A percentile compares a stretch with the other conserved stretches of the same genome.
Evolutionary conservation across 2,797 vertebrate species (phyloP).

Genomic region (Spinus olivaceus): DNA sequence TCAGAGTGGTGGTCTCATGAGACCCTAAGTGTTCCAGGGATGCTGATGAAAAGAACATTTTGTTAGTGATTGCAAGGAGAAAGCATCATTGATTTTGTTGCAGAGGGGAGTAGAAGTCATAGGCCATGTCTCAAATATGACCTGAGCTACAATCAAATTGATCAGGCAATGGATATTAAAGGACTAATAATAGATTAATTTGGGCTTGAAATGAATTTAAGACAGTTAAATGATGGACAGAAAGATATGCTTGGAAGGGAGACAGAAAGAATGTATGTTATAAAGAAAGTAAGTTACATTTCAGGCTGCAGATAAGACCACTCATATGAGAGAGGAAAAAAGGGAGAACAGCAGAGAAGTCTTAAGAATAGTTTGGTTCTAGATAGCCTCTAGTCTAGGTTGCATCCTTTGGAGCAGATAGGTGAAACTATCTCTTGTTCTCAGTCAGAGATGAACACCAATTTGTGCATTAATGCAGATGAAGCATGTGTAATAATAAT

Average conservation of each 20-base stretch:
- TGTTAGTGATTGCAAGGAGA: background rate
- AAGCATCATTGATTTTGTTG: background rate
- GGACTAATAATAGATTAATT: background rate
- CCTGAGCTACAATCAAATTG: background rate
- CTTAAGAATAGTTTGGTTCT: background rate
- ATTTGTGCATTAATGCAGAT: background rate
- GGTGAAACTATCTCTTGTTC: background rate
- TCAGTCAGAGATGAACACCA: background rate
- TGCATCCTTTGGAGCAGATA: background rate
- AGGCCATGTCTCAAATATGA: background rate
- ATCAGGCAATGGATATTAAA: background rate
- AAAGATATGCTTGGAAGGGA: background rate
- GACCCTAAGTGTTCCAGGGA: background rate
- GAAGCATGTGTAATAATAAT: background rate
- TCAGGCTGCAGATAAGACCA: background rate
- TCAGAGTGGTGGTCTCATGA: background rate
- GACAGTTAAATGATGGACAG: background rate
- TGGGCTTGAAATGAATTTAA: background rate
- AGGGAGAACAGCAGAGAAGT: background rate
- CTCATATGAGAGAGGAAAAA: background rate
- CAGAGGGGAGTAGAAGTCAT: background rate
- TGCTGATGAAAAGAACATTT: background rate
- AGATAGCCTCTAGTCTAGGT: background rate
- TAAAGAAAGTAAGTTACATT: background rate
- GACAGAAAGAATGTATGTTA: background rate